Evolutionary conservation across 23 tunicate genomes (phyloP), one percentile per base, ranked within the genome.

Genomic region (Diplosoma virens): DNA sequence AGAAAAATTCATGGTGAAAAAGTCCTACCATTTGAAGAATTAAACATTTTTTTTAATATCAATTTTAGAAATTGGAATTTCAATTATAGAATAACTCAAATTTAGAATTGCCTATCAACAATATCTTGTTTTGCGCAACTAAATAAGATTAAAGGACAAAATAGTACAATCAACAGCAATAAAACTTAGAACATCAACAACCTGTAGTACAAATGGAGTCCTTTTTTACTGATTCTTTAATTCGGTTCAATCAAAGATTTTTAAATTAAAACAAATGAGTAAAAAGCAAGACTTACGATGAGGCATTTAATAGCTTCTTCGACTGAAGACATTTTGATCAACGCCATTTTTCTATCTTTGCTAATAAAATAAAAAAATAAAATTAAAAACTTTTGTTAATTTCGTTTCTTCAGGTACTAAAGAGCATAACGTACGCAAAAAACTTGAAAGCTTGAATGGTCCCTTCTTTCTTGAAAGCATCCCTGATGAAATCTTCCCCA

Each of bases 341-440:
- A 53, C 11, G 99, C 99, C 99, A 94, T 94, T 35, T 77, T 82
- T 36, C 83, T 61, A 37, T 94, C 99, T 79, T 88, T 94, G 54
- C 99, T 94, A 30, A 69, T 18, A 18, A 21, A 21, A 21, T 9
- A 58, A 21, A 58, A 41, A 41, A 41, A 41, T 25, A 25, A 11
- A 9, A 65, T 11, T 25, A 7, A 9, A 29, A 5, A 65, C 25
- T 14, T 58, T 58, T 58, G 22, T 20, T 58, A 20, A 58, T 14
- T 14, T 14, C 65, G 65, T 6, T 14, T 14, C 20, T 58, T 6
- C 25, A 14, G 65, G 7, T 6, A 58, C 22, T 6, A 18, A 58
- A 56, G 1, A 58, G 33, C 1, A 79, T 17, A 52, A 84, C 98
- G 71, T 82, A 88, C 95, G 67, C 83, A 78, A 94, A 94, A 72